Percentiles rank a stretch among this genome's conserved stretches.
These are phyloP conservation scores for Mayetiola destructor DNA, from an alignment of 2,888 invertebrate species.

Conservation along the genomic window DNA sequence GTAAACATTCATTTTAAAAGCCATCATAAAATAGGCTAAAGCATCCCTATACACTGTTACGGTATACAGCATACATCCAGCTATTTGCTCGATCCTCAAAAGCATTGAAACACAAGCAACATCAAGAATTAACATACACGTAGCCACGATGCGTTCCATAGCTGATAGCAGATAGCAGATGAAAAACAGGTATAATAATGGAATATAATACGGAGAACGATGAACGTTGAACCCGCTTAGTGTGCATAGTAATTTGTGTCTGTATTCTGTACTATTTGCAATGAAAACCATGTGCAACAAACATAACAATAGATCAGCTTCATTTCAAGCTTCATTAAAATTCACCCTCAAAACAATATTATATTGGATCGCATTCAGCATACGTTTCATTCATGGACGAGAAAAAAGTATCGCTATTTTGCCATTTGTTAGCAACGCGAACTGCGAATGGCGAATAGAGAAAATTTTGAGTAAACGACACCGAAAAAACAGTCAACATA, in stretches of 20 bases:
- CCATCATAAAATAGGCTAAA: neutral
- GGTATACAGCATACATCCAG: neutral
- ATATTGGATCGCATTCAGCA: too few relatives aligned
- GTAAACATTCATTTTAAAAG: conserved; percentile 4
- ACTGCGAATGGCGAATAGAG: too few relatives aligned
- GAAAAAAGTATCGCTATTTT: neutral
- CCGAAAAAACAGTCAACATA: neutral
- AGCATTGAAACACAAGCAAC: neutral
- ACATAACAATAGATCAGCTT: conserved; percentile 2
- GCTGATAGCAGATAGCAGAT: neutral
- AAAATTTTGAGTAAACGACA: neutral
- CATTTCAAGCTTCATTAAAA: conserved; percentile 12
- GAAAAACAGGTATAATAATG: conserved; percentile 10
- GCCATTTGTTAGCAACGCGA: conserved; percentile 7
- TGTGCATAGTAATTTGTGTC: too few relatives aligned
- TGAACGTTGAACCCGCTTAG: neutral
- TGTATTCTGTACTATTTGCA: too few relatives aligned
- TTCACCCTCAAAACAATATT: conserved; percentile 9
- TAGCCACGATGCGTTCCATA: neutral
- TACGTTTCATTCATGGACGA: too few relatives aligned
- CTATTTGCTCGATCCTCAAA: too few relatives aligned
- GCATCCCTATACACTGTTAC: neutral
- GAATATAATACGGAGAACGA: conserved; percentile 2
- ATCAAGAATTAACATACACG: conserved; percentile 7
- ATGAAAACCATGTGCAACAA: too few relatives aligned